These are phyloP conservation scores for Podocnemis expansa DNA, from an alignment of 2,113 vertebrate species.

Conservation along the genomic window DNA sequence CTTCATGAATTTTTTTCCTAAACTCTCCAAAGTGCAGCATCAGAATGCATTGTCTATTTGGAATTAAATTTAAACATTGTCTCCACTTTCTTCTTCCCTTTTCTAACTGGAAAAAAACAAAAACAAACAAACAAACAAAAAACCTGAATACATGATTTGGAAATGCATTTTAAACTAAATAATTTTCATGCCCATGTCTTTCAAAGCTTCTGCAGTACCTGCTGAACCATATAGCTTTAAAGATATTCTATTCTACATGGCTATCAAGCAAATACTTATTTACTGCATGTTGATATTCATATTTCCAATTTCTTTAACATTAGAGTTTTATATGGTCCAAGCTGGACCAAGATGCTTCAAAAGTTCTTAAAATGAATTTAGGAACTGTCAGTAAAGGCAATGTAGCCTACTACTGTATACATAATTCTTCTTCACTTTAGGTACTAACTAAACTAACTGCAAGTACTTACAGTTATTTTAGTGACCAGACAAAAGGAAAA, in stretches of 20 bases:
- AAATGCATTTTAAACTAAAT: neutral
- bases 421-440: neutral
- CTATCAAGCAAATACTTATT: neutral
- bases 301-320: neutral
- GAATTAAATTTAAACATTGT: neutral
- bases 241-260: neutral
- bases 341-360: neutral
- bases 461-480: accelerated
- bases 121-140: too few species aligned
- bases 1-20: accelerated
- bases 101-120: neutral
- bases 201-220: neutral
- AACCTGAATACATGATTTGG: neutral
- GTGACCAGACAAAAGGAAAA: neutral
- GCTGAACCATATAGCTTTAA: neutral
- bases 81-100: neutral
- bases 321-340: neutral
- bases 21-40: neutral
- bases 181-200: neutral
- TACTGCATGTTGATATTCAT: neutral
- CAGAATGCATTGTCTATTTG: neutral
- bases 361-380: neutral
- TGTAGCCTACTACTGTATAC: neutral
- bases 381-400: neutral
- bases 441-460: neutral